A percentile compares a stretch with the other conserved stretches of the same genome.
phyloP scores from a whole-genome alignment of 30 jellyfish, hydroid and myxozoan species.

The Mastigias papua region DNA sequence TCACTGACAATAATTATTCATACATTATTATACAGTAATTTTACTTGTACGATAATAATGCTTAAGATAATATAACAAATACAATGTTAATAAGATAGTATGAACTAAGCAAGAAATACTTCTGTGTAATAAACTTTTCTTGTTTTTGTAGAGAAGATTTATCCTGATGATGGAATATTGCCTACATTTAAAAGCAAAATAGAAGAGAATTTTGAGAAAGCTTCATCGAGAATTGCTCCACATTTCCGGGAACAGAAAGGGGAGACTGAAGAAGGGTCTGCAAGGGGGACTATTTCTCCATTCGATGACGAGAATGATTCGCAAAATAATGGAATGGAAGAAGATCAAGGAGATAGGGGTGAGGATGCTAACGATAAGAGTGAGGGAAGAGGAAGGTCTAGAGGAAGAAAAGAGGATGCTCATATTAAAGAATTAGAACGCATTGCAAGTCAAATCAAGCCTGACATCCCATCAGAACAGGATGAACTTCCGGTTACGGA shows the following conservation, averaged over 20 bases:
- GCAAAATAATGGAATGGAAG: not conserved
- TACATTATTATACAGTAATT: too few relatives aligned
- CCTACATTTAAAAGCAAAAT: slow-evolving; percentile 66
- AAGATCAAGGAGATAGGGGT: not conserved
- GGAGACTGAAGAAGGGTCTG: slow-evolving; percentile 61
- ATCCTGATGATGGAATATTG: slow-evolving; percentile 60
- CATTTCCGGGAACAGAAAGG: not conserved
- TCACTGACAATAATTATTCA: too few relatives aligned
- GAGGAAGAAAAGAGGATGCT: not conserved
- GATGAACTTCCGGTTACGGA: slow-evolving; percentile 35
- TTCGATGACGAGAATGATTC: slow-evolving; percentile 73
- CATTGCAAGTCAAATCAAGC: slow-evolving; percentile 50
- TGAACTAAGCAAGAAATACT: too few relatives aligned
- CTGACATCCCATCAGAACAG: slow-evolving; percentile 52
- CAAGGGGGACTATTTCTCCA: slow-evolving; percentile 70
- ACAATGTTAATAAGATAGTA: too few relatives aligned
- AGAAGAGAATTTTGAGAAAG: slow-evolving; percentile 19
- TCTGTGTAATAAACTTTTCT: not conserved
- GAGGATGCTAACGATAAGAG: not conserved
- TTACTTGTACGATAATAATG: too few relatives aligned
- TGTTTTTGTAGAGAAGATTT: slow-evolving; percentile 40
- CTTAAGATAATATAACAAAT: too few relatives aligned
- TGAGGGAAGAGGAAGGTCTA: not conserved
- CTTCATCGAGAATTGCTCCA: slow-evolving; percentile 59
- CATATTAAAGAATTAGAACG: slow-evolving; percentile 39